These are phyloP conservation scores for Didymodactylos carnosus DNA, from an alignment of 2,888 invertebrate genomes.

Conservation along the genomic window DNA sequence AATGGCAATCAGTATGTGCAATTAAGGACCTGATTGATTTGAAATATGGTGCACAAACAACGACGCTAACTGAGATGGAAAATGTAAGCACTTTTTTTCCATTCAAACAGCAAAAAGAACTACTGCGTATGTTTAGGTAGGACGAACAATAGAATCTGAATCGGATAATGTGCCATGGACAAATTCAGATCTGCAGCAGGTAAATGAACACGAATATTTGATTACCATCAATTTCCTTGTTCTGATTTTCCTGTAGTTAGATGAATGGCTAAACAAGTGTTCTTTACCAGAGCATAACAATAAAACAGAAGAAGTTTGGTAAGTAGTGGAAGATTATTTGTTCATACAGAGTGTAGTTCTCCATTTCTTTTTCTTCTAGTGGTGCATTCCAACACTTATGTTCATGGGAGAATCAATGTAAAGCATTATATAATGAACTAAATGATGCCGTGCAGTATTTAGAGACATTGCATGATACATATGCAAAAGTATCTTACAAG, in stretches of 20 bases:
- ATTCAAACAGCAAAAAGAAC: neutral
- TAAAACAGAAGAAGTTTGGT: neutral
- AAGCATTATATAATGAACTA: conserved; percentile 41
- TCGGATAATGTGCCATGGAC: neutral
- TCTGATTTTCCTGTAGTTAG: neutral
- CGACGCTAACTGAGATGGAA: neutral
- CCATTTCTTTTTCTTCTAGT: neutral
- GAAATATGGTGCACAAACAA: neutral
- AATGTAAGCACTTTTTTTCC: too few species aligned
- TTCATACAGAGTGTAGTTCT: too few species aligned
- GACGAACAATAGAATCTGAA: too few species aligned
- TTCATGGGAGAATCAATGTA: conserved; percentile 21
- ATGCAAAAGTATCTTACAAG: conserved; percentile 66
- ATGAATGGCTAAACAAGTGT: neutral
- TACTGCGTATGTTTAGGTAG: too few species aligned
- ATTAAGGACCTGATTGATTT: neutral
- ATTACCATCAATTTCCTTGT: too few species aligned
- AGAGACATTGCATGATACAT: conserved; percentile 52
- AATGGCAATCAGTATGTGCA: neutral
- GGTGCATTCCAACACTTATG: neutral
- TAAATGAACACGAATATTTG: neutral
- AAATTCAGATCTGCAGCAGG: neutral
- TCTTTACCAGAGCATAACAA: neutral
- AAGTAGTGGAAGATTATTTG: neutral
- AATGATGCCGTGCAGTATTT: conserved; percentile 52